These are phyloP conservation scores for Diadumene lineata DNA, from an alignment of 92 coral and sea anemone genomes.

Conservation along the genomic window DNA sequence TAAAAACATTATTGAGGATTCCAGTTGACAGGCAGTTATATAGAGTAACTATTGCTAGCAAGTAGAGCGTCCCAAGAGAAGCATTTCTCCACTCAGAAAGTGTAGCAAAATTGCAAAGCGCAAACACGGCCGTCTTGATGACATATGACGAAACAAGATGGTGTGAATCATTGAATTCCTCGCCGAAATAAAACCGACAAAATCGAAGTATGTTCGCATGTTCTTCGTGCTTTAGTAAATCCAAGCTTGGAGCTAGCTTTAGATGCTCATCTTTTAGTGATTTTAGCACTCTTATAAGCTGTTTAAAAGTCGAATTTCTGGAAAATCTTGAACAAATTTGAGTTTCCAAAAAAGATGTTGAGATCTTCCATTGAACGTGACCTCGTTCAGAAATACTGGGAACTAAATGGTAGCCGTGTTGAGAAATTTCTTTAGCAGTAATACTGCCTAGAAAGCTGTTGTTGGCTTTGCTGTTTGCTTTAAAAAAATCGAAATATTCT, in stretches of 20 bases:
- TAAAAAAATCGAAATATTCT: conserved; percentile 27
- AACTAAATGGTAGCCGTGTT: conserved; percentile 36
- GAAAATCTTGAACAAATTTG: conserved; percentile 32
- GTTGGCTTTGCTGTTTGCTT: conserved; percentile 14
- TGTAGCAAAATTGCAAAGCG: conserved; percentile 22
- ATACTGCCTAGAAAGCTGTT: conserved; percentile 6
- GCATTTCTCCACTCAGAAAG: conserved; percentile 29
- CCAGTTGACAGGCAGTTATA: conserved; percentile 9
- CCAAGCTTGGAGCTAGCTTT: conserved; percentile 13
- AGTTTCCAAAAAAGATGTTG: conserved; percentile 32
- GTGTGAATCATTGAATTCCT: conserved; percentile 25
- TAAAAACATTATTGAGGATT: conserved; percentile 13
- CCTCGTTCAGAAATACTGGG: conserved; percentile 33
- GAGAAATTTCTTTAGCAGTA: conserved; percentile 18
- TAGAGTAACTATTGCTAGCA: conserved; percentile 5
- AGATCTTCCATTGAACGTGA: conserved; percentile 33
- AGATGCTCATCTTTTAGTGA: conserved; percentile 22
- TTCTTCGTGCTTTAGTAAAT: conserved; percentile 3
- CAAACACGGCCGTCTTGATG: conserved; percentile 26
- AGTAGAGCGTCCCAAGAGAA: conserved; percentile 14
- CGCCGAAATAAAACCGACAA: conserved; percentile 6
- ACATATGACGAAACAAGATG: conserved; percentile 34
- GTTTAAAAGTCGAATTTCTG: conserved; percentile 29
- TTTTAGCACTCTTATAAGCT: conserved; percentile 27
- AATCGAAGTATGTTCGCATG: not conserved